Evolutionary conservation across 2,113 vertebrate species (phyloP), one percentile per base, ranked within the genome.

Genomic region (Nipponia nippon): DNA sequence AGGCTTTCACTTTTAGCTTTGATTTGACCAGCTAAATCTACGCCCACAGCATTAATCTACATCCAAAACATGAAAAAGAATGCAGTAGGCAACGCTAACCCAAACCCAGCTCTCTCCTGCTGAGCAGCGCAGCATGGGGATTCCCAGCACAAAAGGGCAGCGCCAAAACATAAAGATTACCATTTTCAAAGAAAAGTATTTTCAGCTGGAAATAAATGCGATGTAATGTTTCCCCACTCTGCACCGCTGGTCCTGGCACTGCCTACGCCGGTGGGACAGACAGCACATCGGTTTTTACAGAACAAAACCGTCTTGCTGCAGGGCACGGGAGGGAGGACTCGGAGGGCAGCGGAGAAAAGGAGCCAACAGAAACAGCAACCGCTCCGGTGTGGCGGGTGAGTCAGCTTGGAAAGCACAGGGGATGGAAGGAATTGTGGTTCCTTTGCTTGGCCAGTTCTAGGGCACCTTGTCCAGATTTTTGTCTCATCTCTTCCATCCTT

Each of bases 1-100:
- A 30, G 56, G 53, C 88, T 95, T 96, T 96, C 95, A 94, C 92
- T 95, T 94, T 34, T 93, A 47, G 34, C 79, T 93, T 59, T 13
- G 38, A 62, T 77, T 70, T 81, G 50, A 78, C 22, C 76, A 76
- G 73, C 32, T 69, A 34, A 67, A 82, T 34, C 89, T 25, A 14
- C 2, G 1, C 20, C 13, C 59, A 17, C 0, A 1, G 71, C 0
- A 0, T 65, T 81, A 76, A 71, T 8, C 66, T 44, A 14, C 16
- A 76, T 7, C 61, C 46, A 38, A 34, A 80, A 7, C 27, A 34
- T 0, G 2, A 21, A 8, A 21, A 56, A 32, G 50, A 78, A 32
- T 0, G 3, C 27, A 76, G 44, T 18, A 47, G 84, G 44, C 52
- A 56, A 12, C 2, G 38, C 29, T 19, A 30, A 14, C 79, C 62